Evolutionary conservation across 1,140 invertebrate genomes (phyloP), one percentile per base, ranked within the genome.

Genomic region (Aphelenchoides avenae): DNA sequence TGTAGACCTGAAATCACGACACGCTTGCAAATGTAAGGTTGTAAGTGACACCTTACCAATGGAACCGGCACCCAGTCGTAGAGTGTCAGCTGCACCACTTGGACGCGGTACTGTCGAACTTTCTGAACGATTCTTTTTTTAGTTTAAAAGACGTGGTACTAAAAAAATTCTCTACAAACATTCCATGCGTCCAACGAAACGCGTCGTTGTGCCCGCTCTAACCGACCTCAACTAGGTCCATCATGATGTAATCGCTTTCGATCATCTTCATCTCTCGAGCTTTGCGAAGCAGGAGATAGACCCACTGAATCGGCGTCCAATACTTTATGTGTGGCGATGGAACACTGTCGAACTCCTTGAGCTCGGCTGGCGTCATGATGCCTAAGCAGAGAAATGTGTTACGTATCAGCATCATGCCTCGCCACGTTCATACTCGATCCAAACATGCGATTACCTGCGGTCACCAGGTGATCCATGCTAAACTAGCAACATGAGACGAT

Each of bases 31-130:
- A 44, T 44, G 18, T 70, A 70, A 13, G 30, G 11, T n/a, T 59
- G 39, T 59, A 1, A 46, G 67, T 44, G 41, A 15, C 11, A 7
- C 33, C 5, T 52, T 5, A 69, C 59, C 11, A 77, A 44, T 5
- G 74, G 68, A 18, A 73, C 62, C 4, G 74, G 61, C 15, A 73
- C 65, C 71, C 70, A 71, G 43, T 75, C 71, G 44, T 54, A 77
- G 7, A 74, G 43, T 3, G 66, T 75, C 24, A 74, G 48, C n/a
- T 48, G 66, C 5, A 77, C 41, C 27, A 74, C 60, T 52, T 72
- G 61, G 5, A 71, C 51, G 29, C 75, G 70, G 37, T 68, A 74
- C 37, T 62, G 58, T 13, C 70, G 60, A 33, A 76, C 59, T 57
- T 76, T 73, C 57, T 72, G 42, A 52, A 73, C 46, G 15, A 43